These are phyloP conservation scores for Thomomys bottae DNA, from an alignment of 2,113 vertebrate species.

Conservation along the genomic window DNA sequence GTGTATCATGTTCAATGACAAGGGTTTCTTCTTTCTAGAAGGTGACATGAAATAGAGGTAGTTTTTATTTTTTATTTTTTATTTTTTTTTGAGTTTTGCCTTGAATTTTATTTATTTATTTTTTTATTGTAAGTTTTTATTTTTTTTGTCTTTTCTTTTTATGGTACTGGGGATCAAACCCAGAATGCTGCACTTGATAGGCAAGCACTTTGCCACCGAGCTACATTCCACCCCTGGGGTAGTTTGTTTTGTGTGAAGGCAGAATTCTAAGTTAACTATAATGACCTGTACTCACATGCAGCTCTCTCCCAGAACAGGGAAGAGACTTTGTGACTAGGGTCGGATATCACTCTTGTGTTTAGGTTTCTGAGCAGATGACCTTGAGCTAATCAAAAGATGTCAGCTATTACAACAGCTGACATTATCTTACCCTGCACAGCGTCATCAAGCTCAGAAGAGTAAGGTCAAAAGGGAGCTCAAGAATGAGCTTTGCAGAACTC, in stretches of 20 bases:
- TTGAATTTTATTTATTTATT: no score
- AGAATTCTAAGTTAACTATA: background rate
- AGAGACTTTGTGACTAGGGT: background rate
- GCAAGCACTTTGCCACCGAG: no score
- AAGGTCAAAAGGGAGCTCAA: slow-evolving; percentile 14
- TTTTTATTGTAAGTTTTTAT: no score
- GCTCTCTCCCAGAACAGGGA: background rate
- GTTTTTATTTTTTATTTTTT: no score
- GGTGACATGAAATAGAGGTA: background rate
- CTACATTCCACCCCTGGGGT: no score
- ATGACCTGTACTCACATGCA: background rate
- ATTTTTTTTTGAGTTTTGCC: no score
- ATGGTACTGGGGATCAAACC: no score
- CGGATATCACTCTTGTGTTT: background rate
- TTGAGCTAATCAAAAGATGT: background rate
- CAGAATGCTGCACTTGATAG: no score
- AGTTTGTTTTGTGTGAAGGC: slow-evolving; percentile 4
- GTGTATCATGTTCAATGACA: background rate
- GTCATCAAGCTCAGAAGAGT: background rate
- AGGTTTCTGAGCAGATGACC: slow-evolving; percentile 18
- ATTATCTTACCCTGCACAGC: background rate
- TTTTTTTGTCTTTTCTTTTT: no score
- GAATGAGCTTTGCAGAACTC: background rate
- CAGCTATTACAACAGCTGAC: background rate
- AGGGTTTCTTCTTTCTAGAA: background rate